These are phyloP conservation scores for Thamnaconus septentrionalis DNA, from an alignment of 2,113 vertebrate genomes.

Conservation along the genomic window DNA sequence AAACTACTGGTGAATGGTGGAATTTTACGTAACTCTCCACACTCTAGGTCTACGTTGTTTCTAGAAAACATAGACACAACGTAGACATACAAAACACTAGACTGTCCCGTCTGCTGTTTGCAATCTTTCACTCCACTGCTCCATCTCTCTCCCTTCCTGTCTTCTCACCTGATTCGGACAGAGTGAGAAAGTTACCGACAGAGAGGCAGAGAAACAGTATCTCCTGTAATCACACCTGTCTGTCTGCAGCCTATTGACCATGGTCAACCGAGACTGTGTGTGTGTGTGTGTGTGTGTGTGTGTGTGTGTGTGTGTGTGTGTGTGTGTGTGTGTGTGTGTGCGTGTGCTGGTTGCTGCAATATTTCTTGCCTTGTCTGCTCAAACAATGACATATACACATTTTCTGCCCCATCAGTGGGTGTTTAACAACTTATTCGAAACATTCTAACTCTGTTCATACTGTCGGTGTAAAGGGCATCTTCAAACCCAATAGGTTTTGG, in stretches of 20 bases:
- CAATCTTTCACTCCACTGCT: neutral
- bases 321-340: constrained; percentile 17
- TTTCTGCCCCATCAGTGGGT: no score
- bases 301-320: constrained; percentile 38
- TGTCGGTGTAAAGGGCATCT: no score
- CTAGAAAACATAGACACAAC: no score
- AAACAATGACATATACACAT: no score
- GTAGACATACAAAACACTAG: constrained; percentile 12
- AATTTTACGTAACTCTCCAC: no score
- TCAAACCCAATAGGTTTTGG: no score
- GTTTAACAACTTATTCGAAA: no score
- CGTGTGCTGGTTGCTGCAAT: neutral
- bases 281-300: constrained; percentile 30
- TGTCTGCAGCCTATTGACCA: constrained; percentile 90
- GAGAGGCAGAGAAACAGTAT: constrained; percentile 90
- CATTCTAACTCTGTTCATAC: no score
- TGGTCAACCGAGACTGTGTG: constrained; percentile 77
- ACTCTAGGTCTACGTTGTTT: no score
- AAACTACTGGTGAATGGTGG: no score
- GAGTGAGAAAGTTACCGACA: constrained; percentile 51
- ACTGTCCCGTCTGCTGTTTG: constrained; percentile 15
- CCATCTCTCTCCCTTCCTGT: neutral
- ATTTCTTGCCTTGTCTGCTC: no score
- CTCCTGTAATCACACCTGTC: constrained; percentile 94
- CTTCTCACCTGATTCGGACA: neutral